Base-by-base conservation (phyloP, 2,113 vertebrate species). In the Aspidoscelis tigris region DNA sequence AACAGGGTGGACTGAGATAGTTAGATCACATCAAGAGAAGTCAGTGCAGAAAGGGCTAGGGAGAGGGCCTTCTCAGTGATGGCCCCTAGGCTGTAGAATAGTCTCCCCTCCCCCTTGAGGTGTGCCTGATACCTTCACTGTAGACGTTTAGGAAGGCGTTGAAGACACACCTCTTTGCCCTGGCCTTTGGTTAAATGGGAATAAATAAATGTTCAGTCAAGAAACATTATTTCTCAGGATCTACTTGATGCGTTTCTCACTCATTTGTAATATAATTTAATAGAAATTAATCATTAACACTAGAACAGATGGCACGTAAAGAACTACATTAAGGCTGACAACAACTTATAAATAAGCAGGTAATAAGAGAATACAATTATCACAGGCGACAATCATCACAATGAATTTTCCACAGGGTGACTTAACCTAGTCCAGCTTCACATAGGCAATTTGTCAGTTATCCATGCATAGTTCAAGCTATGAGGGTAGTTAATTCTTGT, bases 401-500 rank as follows among this genome's bases (percentile, higher is more conserved):
- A 72, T 61, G 10, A 58, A 21, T 68, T 85, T 79, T 66, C 68
- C 81, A 1, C 26, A 74, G 76, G 24, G 8, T 72, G 58, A 14
- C 89, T 86, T 26, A 55, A 70, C 0, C 0, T 84, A 73, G 65
- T 3, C 92, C 33, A 84, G 12, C 10, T 22, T 22, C 22, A 80
- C 12, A 24, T n/a, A 74, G 44, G 0, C 50, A 58, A 21, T 55
- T 77, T 55, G 66, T 58, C 14, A 43, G 22, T 18, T 16, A 43
- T n/a, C 5, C 11, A 22, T 26, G 44, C 64, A 89, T 83, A 0
- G 65, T 85, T 84, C 81, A 21, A 0, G 43, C 64, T 68, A 89
- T 90, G 84, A 71, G 90, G 91, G 92, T 84, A 33, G 81, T 74
- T 61, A 78, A 82, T 0, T 78, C 33, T 73, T 76, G 44, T 7